These are phyloP conservation scores for Ammodytes dubius DNA, from an alignment of 2,113 vertebrate genomes.

Conservation along the genomic window DNA sequence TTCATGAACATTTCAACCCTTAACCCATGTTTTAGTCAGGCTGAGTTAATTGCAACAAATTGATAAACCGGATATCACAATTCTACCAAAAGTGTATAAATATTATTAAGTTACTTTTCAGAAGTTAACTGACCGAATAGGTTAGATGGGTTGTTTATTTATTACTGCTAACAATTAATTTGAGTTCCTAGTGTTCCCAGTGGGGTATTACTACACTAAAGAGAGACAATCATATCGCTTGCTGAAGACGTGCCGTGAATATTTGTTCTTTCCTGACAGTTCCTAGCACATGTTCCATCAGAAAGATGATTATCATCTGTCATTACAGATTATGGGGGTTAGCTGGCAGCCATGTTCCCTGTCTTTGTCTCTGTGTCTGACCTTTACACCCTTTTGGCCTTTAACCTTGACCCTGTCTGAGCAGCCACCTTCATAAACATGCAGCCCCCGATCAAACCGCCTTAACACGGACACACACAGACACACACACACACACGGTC, in stretches of 20 bases:
- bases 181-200: background rate
- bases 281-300: conserved; percentile 56
- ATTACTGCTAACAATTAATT: background rate
- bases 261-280: background rate
- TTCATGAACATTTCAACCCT: too few relatives aligned
- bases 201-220: background rate
- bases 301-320: conserved; percentile 64
- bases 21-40: too few relatives aligned
- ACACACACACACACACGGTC: conserved; percentile 38
- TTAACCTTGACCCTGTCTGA: conserved; percentile 66
- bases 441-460: conserved; percentile 48
- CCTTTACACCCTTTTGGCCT: conserved; percentile 53
- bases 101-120: background rate
- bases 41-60: too few relatives aligned
- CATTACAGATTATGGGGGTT: conserved; percentile 65
- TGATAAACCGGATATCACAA: too few relatives aligned
- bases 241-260: background rate
- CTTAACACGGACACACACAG: conserved; percentile 8
- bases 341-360: conserved; percentile 51
- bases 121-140: background rate
- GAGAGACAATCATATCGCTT: background rate
- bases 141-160: background rate
- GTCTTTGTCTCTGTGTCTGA: conserved; percentile 64
- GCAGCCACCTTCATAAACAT: conserved; percentile 56
- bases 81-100: background rate